Percentiles rank a stretch among this genome's conserved stretches.
phyloP scores from a whole-genome alignment of 2,797 vertebrate genomes.

The Pachyuromys duprasi region DNA sequence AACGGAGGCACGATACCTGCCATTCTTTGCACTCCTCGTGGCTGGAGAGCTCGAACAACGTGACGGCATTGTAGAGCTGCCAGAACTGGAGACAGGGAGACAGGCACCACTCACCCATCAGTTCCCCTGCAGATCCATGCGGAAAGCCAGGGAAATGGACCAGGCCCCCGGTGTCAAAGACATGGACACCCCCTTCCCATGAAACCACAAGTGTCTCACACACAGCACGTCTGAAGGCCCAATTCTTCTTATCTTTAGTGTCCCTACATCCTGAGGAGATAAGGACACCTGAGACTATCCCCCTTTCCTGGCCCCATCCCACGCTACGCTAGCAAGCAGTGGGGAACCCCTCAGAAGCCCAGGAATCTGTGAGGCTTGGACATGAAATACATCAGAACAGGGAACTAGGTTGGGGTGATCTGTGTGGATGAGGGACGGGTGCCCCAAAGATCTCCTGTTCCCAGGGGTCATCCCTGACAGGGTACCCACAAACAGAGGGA shows the following conservation, averaged over 20 bases:
- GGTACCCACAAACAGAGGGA: constrained; percentile 65
- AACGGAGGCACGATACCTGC: constrained; percentile 90
- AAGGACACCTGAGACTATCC: constrained; percentile 22
- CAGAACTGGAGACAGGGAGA: constrained; percentile 91
- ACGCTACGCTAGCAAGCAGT: neutral
- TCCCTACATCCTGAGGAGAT: neutral
- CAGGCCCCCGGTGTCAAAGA: neutral
- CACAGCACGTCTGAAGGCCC: neutral
- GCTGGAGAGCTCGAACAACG: constrained; percentile 93
- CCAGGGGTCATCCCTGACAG: neutral
- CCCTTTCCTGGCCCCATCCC: neutral
- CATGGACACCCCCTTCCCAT: neutral
- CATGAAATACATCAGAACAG: constrained; percentile 84
- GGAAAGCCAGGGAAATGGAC: neutral
- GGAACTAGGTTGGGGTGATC: constrained; percentile 62
- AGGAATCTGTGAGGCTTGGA: neutral
- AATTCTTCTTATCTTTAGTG: neutral
- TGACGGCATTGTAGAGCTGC: constrained; percentile 98
- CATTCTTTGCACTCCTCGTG: constrained; percentile 97
- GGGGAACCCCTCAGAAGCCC: neutral
- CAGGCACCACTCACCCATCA: neutral
- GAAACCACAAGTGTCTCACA: neutral
- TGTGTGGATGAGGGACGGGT: neutral
- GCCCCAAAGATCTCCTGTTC: neutral
- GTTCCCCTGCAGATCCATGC: neutral